Percentiles rank a stretch among this genome's conserved stretches.
These are phyloP conservation scores for Margarornis squamiger DNA, from an alignment of 2,797 vertebrate genomes.

Conservation along the genomic window DNA sequence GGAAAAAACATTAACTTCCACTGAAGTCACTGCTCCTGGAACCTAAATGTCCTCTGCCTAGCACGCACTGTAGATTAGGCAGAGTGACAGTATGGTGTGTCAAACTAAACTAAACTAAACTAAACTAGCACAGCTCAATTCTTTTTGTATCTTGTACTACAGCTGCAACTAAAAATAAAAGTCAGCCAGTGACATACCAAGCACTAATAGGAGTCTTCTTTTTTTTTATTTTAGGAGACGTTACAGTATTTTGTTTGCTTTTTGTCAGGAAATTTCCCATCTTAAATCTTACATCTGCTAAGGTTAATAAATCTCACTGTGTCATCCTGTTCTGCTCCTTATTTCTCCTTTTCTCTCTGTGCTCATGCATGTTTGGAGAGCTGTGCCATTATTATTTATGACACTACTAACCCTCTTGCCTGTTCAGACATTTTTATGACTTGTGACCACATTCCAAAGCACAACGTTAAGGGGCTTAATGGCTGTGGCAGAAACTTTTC, in stretches of 20 bases:
- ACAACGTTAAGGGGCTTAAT: slow-evolving; percentile 27
- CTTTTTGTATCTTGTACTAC: background rate
- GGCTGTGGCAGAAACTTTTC: slow-evolving; percentile 50
- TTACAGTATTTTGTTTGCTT: background rate
- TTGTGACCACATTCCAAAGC: slow-evolving; percentile 54
- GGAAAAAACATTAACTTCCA: background rate
- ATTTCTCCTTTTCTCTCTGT: background rate
- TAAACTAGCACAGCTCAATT: background rate
- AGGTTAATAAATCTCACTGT: slow-evolving; percentile 36
- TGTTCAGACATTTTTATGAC: slow-evolving; percentile 55
- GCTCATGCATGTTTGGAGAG: background rate
- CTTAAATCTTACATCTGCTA: slow-evolving; percentile 29
- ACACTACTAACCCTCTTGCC: slow-evolving; percentile 7
- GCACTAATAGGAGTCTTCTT: background rate
- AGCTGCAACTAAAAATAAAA: slow-evolving; percentile 15
- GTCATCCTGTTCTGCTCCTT: background rate
- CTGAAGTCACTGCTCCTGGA: background rate
- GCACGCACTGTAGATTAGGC: background rate
- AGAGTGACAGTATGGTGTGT: background rate
- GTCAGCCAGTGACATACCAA: background rate
- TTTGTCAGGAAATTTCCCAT: slow-evolving; percentile 13
- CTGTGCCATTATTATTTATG: slow-evolving; percentile 40
- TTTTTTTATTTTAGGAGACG: slow-evolving; percentile 19
- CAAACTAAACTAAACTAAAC: background rate
- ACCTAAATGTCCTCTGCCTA: background rate